Percentiles rank a stretch among this genome's conserved stretches.
Conservation (phyloP, 1,140 invertebrate species). For the Aphelenchoides avenae region DNA sequence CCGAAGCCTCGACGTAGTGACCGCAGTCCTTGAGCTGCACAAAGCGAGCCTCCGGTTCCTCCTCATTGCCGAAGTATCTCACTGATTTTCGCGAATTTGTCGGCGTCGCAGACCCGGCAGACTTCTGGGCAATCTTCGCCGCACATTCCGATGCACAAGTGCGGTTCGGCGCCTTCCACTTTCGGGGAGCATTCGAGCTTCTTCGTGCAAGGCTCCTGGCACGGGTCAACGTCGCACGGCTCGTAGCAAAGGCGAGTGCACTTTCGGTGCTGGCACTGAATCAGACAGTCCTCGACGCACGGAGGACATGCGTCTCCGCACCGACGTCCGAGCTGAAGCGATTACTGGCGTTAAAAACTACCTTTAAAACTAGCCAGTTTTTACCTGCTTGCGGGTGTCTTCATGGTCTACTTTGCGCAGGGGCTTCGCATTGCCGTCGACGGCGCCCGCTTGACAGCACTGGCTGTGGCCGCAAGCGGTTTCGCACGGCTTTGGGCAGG, state of each 20-base stretch:
- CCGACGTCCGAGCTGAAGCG: conserved; percentile 17
- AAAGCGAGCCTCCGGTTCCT: conserved; percentile 55
- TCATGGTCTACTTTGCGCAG: conserved; percentile 13
- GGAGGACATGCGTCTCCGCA: conserved; percentile 42
- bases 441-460: conserved; percentile 7
- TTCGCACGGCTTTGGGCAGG: conserved; percentile 36
- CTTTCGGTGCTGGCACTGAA: conserved; percentile 14
- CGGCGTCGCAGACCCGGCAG: conserved; percentile 37
- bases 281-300: conserved; percentile 21
- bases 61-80: conserved; percentile 61
- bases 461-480: conserved; percentile 29
- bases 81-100: conserved; percentile 41
- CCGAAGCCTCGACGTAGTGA: conserved; percentile 47
- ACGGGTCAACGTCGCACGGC: conserved; percentile 23
- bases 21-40: conserved; percentile 48
- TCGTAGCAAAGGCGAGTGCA: conserved; percentile 13
- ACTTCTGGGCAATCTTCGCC: conserved; percentile 57
- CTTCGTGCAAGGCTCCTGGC: conserved; percentile 23
- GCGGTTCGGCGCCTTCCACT: conserved; percentile 13
- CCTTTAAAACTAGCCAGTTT: background rate
- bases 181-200: conserved; percentile 15
- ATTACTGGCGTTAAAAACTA: too few species aligned
- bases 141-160: conserved; percentile 45
- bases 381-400: too few species aligned
- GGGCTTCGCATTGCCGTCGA: conserved; percentile 8